Evolutionary conservation across 2,888 invertebrate genomes (phyloP).

Genomic region (Drosophila paramelanica): DNA sequence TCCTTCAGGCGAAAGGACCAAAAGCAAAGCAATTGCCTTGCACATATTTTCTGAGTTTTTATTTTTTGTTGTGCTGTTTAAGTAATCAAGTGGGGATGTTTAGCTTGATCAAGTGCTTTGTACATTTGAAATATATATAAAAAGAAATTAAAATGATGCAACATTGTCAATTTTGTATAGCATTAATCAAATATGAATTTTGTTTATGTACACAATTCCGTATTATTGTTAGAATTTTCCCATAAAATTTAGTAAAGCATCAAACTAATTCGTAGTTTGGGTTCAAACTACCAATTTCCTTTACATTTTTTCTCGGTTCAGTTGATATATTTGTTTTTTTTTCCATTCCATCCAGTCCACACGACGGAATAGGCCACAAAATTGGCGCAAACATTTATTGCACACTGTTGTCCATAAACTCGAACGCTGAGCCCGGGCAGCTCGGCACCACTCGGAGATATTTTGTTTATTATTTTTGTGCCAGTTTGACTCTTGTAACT

Average conservation of each 20-base stretch:
- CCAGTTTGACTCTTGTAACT: constrained; percentile 53
- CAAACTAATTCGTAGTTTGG: too few relatives aligned
- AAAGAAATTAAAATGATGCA: not conserved
- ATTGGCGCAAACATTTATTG: constrained; percentile 34
- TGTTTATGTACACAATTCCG: too few relatives aligned
- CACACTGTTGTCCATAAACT: constrained; percentile 41
- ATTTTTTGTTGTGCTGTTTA: not conserved
- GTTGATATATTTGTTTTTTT: constrained; percentile 8
- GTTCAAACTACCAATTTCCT: not conserved
- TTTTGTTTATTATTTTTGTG: constrained; percentile 51
- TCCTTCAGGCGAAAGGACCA: constrained; percentile 24
- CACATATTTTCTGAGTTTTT: constrained; percentile 27
- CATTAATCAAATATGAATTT: too few relatives aligned
- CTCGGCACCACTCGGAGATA: constrained; percentile 29
- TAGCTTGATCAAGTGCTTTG: not conserved
- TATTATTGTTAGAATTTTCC: too few relatives aligned
- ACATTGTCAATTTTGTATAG: too few relatives aligned
- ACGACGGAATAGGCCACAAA: constrained; percentile 43
- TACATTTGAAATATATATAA: not conserved
- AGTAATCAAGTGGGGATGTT: not conserved
- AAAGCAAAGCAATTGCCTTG: constrained; percentile 22
- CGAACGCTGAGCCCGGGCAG: constrained; percentile 19
- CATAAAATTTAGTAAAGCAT: too few relatives aligned
- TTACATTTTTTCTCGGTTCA: not conserved
- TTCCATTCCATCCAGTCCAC: not conserved